Evolutionary conservation across 92 coral and sea anemone genomes (phyloP).

Genomic region (Epizoanthus fatuus): DNA sequence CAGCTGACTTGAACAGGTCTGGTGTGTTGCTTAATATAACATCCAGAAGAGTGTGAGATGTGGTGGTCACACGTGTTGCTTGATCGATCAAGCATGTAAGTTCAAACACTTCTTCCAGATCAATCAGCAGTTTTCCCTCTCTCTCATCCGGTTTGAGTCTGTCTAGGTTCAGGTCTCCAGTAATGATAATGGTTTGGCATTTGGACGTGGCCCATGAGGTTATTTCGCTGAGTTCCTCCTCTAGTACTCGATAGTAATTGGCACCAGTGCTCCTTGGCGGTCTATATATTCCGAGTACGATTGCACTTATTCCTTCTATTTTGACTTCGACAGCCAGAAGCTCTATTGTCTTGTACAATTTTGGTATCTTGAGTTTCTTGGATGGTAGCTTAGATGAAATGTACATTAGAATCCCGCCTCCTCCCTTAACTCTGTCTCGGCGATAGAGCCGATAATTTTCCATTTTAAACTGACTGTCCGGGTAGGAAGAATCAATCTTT

Average conservation of each 20-base stretch:
- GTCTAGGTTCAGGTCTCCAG: conserved; percentile 19
- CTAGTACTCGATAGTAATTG: conserved; percentile 2
- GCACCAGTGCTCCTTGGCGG: background rate
- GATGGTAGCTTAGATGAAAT: conserved; percentile 23
- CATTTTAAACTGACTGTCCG: conserved; percentile 12
- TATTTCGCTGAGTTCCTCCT: conserved; percentile 13
- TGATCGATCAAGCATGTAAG: background rate
- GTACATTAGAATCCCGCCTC: conserved; percentile 59
- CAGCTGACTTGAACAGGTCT: no score
- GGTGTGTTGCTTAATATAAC: no score
- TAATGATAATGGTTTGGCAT: background rate
- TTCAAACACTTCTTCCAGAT: background rate
- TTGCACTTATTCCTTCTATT: background rate
- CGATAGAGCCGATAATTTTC: conserved; percentile 20
- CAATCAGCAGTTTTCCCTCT: conserved; percentile 44
- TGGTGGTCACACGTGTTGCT: no score
- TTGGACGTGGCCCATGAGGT: conserved; percentile 28
- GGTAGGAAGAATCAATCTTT: conserved; percentile 28
- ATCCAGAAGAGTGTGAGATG: no score
- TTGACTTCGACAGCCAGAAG: conserved; percentile 37
- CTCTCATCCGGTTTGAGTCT: background rate
- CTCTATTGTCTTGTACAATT: conserved; percentile 33
- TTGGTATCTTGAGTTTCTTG: conserved; percentile 7
- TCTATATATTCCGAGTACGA: conserved; percentile 36
- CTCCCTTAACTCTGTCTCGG: conserved; percentile 17